Evolutionary conservation across 2,888 invertebrate genomes (phyloP).

Genomic region (Athetis lepigone): DNA sequence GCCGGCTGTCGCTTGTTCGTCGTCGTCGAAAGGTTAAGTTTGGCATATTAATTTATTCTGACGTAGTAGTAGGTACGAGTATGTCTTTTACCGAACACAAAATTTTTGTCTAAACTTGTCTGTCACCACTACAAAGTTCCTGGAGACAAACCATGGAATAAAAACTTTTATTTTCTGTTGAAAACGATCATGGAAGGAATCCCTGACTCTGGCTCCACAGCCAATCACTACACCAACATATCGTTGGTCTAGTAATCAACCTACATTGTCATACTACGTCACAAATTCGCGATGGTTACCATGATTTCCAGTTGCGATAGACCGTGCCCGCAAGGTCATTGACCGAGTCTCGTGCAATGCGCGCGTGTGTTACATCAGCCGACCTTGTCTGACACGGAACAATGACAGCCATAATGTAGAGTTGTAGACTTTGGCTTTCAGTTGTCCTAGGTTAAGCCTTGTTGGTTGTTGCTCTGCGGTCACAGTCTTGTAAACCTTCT

Average conservation of each 20-base stretch:
- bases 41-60: too few species aligned
- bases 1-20: too few species aligned
- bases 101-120: too few species aligned
- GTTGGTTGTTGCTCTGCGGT: too few species aligned
- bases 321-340: slow-evolving; percentile 82
- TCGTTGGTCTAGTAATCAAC: background rate
- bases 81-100: too few species aligned
- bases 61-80: too few species aligned
- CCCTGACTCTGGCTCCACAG: background rate
- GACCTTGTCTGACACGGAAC: slow-evolving; percentile 87
- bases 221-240: background rate
- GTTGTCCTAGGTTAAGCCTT: slow-evolving; percentile 40
- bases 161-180: too few species aligned
- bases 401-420: slow-evolving; percentile 71
- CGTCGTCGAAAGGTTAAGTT: too few species aligned
- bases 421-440: slow-evolving; percentile 65
- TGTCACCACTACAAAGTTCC: background rate
- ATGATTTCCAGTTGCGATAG: slow-evolving; percentile 73
- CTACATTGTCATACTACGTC: background rate
- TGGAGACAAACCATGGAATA: background rate
- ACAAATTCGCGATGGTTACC: slow-evolving; percentile 70
- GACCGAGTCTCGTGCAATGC: slow-evolving; percentile 84
- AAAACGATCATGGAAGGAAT: too few species aligned
- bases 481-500: slow-evolving; percentile 38
- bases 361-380: slow-evolving; percentile 84